phyloP scores from a whole-genome alignment of 1,140 invertebrate genomes.

The Platyscapa corneri region DNA sequence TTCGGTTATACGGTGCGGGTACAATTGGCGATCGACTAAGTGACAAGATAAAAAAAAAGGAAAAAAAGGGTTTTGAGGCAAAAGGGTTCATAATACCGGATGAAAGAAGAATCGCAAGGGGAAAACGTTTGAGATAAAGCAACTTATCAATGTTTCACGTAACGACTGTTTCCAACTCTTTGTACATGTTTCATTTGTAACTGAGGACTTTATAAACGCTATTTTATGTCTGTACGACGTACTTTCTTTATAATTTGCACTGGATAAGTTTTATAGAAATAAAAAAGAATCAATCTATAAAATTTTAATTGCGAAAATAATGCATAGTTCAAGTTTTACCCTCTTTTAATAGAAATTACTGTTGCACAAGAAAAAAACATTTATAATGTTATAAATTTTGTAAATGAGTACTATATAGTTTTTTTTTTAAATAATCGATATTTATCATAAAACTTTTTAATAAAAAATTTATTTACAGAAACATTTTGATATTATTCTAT shows the following conservation, averaged over 20 bases:
- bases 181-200: not conserved
- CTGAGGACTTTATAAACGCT: too few relatives aligned
- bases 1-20: not conserved
- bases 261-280: not conserved
- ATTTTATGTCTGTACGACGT: not conserved
- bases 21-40: too few relatives aligned
- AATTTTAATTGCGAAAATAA: too few relatives aligned
- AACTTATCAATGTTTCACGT: not conserved
- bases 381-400: too few relatives aligned
- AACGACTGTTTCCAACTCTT: not conserved
- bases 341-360: too few relatives aligned
- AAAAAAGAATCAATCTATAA: not conserved
- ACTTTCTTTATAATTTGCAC: not conserved
- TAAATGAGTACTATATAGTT: too few relatives aligned
- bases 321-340: too few relatives aligned
- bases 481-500: too few relatives aligned
- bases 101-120: slow-evolving; percentile 33
- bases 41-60: not conserved
- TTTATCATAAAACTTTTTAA: too few relatives aligned
- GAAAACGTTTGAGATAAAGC: slow-evolving; percentile 5
- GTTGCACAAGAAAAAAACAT: too few relatives aligned
- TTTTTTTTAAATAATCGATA: too few relatives aligned
- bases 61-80: not conserved
- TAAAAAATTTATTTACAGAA: too few relatives aligned
- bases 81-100: not conserved